A percentile compares a stretch with the other conserved stretches of the same genome.
phyloP scores from a whole-genome alignment of 2,113 vertebrate species.

The Daphoenositta chrysoptera region DNA sequence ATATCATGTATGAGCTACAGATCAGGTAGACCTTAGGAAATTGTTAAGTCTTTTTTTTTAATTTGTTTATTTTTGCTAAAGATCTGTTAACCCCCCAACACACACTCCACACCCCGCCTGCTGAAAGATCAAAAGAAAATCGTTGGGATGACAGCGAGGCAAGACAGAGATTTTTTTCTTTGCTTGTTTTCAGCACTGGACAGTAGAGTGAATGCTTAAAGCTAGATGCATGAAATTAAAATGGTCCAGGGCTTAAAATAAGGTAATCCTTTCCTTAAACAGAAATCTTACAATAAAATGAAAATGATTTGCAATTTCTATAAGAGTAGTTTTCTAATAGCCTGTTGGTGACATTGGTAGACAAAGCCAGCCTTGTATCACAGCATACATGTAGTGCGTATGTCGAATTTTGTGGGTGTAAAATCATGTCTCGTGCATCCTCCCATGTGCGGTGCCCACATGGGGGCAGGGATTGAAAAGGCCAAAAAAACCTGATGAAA shows the following conservation, averaged over 20 bases:
- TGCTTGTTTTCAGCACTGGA: slow-evolving; percentile 32
- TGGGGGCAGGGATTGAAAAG: neutral
- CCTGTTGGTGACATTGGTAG: neutral
- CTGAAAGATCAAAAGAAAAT: neutral
- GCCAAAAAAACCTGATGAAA: neutral
- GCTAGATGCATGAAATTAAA: neutral
- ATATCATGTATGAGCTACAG: neutral
- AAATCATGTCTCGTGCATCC: neutral
- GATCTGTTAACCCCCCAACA: neutral
- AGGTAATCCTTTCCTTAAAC: neutral
- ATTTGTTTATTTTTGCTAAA: neutral
- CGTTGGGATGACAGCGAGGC: neutral
- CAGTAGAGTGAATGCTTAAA: neutral
- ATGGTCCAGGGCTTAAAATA: neutral
- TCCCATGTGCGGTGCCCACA: neutral
- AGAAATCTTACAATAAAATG: neutral
- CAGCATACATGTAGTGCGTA: neutral
- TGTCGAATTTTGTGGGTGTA: neutral
- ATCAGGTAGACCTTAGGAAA: neutral
- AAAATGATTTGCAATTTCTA: neutral
- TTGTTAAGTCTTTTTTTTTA: rapidly evolving
- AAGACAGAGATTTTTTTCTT: neutral
- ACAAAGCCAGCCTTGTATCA: neutral
- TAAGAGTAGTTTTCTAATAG: neutral
- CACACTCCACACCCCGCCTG: rapidly evolving